Base-by-base conservation (phyloP, 2,113 vertebrate species). In the Hirundichthys speculiger region DNA sequence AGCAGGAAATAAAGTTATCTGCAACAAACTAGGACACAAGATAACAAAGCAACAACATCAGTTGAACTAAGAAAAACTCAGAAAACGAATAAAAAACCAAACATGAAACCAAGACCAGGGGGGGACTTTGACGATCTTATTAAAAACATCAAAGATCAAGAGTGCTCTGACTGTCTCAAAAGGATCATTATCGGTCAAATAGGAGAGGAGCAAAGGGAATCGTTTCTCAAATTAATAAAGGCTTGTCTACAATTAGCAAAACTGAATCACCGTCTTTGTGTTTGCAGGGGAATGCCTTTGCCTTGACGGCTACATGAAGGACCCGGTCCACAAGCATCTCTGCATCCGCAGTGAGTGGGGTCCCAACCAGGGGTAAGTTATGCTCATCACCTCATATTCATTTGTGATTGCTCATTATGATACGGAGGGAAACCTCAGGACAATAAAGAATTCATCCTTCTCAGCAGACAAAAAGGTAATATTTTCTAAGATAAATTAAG, bases 291-390 rank as follows among this genome's bases (percentile, higher is more conserved):
- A 98, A 48, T 99, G 98, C 64, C 94, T 96, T 64, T 99, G 98
- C 90, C 95, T 97, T 0, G 96, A 98, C 59, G 96, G 98, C 21
- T 99, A 99, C 82, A 98, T 98, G 95, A 97, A 94, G 86, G 98
- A 99, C 73, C 97, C 98, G 0, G 96, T 99, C 16, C 98, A 99
- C 75, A 98, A 98, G 79, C 96, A 99, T 49, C 96, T 99, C 61
- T 99, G 98, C 90, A 99, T 98, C 88, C 94, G 98, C 55, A 99
- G 98, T 0, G 97, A 98, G 80, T 99, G 98, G 98, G 98, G 97
- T 15, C 95, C 94, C 0, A 99, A 99, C 90, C 98, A 99, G 73
- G 98, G 98, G 98, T 99, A 91, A 93, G 96, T 94, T 64, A 74
- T 71, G 56, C 53, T 69, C 68, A 79, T 77, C 30, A 64, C 30